These are phyloP conservation scores for Bucorvus abyssinicus DNA, from an alignment of 2,797 vertebrate species.

Conservation along the genomic window DNA sequence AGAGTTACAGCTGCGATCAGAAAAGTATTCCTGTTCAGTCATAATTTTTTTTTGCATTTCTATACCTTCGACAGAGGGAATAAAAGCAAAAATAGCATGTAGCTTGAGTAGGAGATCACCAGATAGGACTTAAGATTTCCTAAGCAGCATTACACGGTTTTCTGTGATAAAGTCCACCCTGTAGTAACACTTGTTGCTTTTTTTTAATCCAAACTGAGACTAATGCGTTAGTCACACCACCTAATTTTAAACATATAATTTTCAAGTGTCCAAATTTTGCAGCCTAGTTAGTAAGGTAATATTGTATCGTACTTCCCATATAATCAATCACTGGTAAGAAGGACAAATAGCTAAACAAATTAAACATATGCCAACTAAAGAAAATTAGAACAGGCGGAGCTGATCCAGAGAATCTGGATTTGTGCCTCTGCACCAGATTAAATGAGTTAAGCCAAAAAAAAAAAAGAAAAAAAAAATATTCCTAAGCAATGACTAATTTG, in stretches of 20 bases:
- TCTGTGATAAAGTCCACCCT: neutral
- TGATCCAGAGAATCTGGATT: neutral
- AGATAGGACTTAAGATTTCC: neutral
- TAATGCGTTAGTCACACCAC: neutral
- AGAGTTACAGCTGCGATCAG: neutral
- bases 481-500: neutral
- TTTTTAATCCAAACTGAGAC: neutral
- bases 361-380: neutral
- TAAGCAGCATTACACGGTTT: neutral
- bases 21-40: neutral
- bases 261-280: neutral
- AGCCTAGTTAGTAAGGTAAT: neutral
- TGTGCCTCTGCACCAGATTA: neutral
- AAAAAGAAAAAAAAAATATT: neutral
- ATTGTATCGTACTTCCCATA: neutral
- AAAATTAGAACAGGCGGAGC: neutral
- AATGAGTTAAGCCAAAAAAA: neutral
- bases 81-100: neutral
- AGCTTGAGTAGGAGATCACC: neutral
- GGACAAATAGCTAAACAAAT: neutral
- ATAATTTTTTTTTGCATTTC: neutral
- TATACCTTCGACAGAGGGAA: neutral
- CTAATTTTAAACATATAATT: neutral
- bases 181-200: neutral
- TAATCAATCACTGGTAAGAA: neutral